phyloP scores from a whole-genome alignment of 2,888 invertebrate species.

The Sinhomidia bicolor region DNA sequence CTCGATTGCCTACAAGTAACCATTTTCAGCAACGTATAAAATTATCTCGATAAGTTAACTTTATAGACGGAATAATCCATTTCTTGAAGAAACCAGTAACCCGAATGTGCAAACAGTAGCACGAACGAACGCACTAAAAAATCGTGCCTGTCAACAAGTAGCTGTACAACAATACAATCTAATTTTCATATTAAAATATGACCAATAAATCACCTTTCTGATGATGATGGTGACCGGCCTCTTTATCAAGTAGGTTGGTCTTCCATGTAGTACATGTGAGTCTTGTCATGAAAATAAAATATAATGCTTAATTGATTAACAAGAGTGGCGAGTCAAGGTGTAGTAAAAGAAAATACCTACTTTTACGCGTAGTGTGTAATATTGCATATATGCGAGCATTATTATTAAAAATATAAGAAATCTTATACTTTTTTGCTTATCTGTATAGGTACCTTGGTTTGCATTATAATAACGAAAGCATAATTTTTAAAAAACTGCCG shows the following conservation, averaged over 20 bases:
- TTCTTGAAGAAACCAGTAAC: slow-evolving; percentile 9
- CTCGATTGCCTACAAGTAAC: too few relatives aligned
- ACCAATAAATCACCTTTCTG: slow-evolving; percentile 18
- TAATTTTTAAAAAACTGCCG: neutral
- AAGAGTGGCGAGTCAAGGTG: neutral
- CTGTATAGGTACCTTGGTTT: neutral
- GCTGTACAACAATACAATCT: neutral
- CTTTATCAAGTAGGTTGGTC: neutral
- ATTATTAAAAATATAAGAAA: too few relatives aligned
- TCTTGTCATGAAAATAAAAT: neutral
- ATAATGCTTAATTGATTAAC: neutral
- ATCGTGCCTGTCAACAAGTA: slow-evolving; percentile 19
- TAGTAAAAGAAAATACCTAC: too few relatives aligned
- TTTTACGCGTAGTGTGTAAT: too few relatives aligned
- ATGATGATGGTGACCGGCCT: neutral
- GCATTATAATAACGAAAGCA: neutral
- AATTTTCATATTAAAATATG: slow-evolving; percentile 43
- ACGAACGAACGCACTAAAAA: neutral
- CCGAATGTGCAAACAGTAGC: slow-evolving; percentile 20
- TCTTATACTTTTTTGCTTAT: neutral
- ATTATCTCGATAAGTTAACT: too few relatives aligned
- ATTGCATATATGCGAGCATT: too few relatives aligned
- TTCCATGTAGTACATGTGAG: neutral
- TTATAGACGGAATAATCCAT: too few relatives aligned
- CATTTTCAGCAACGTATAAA: too few relatives aligned